These are phyloP conservation scores for Lagocephalus sceleratus DNA, from an alignment of 2,797 vertebrate genomes.

Conservation along the genomic window DNA sequence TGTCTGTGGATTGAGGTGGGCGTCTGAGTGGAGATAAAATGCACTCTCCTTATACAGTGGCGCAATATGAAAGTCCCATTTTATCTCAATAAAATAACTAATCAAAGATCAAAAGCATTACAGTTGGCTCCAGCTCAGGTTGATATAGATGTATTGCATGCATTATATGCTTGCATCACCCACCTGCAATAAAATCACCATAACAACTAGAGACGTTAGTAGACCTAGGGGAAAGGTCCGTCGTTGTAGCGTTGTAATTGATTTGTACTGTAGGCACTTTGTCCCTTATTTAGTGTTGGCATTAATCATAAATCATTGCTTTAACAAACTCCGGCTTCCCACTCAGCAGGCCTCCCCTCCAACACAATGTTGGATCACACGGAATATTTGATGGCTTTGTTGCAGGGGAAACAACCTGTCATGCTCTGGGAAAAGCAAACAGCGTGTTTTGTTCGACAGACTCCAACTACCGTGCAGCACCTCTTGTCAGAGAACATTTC, in stretches of 20 bases:
- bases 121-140: slow-evolving; percentile 62
- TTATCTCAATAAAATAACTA: slow-evolving; percentile 70
- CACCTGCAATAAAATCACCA: slow-evolving; percentile 78
- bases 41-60: slow-evolving; percentile 40
- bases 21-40: slow-evolving; percentile 51
- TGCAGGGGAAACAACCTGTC: slow-evolving; percentile 82
- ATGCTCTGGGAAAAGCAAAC: slow-evolving; percentile 78
- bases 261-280: slow-evolving; percentile 81
- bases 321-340: slow-evolving; percentile 81
- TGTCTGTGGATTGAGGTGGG: slow-evolving; percentile 53
- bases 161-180: slow-evolving; percentile 68
- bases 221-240: slow-evolving; percentile 76
- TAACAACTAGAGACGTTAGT: slow-evolving; percentile 74
- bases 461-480: slow-evolving; percentile 62
- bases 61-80: slow-evolving; percentile 64
- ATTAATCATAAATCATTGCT: slow-evolving; percentile 85
- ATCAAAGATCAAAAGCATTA: slow-evolving; percentile 74
- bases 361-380: slow-evolving; percentile 79
- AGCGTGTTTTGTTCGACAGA: slow-evolving; percentile 76
- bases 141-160: slow-evolving; percentile 70
- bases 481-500: slow-evolving; percentile 76
- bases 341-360: slow-evolving; percentile 77
- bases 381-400: slow-evolving; percentile 81
- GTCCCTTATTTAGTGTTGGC: slow-evolving; percentile 80
- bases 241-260: slow-evolving; percentile 77